phyloP scores from a whole-genome alignment of 2,113 vertebrate genomes.

The Ctenomys sociabilis region DNA sequence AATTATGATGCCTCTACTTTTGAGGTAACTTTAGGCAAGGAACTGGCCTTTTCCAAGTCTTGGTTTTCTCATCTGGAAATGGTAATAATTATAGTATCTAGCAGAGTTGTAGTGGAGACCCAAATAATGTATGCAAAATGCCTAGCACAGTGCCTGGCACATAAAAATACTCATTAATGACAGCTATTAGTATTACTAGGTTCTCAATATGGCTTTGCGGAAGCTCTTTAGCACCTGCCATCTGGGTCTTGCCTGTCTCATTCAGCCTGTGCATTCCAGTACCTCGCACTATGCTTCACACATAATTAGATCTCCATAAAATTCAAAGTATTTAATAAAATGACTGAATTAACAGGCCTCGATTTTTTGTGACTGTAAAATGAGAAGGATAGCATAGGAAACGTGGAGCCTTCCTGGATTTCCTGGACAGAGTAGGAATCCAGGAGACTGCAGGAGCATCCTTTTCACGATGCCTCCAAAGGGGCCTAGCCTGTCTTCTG shows the following conservation, averaged over 20 bases:
- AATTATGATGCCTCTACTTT: neutral
- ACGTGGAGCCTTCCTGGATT: neutral
- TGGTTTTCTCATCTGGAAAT: conserved; percentile 23
- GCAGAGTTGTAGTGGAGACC: neutral
- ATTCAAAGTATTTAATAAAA: conserved; percentile 34
- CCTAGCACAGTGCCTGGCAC: neutral
- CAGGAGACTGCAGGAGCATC: neutral
- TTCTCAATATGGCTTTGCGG: neutral
- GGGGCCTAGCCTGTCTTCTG: neutral
- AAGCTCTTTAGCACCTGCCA: conserved; percentile 8
- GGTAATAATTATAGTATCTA: neutral
- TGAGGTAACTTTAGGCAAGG: neutral
- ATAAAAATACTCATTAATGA: neutral
- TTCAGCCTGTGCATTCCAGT: conserved; percentile 11
- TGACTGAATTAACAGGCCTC: neutral
- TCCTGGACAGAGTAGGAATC: neutral
- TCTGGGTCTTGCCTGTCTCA: neutral
- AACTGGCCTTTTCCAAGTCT: neutral
- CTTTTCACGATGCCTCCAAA: neutral
- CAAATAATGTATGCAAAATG: neutral
- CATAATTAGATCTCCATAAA: conserved; percentile 25
- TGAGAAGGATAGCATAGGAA: neutral
- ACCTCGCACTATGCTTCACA: neutral
- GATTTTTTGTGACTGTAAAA: neutral
- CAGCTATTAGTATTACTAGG: neutral